Base-by-base conservation (phyloP, 2,113 vertebrate species). In the Spheniscus mendiculus region DNA sequence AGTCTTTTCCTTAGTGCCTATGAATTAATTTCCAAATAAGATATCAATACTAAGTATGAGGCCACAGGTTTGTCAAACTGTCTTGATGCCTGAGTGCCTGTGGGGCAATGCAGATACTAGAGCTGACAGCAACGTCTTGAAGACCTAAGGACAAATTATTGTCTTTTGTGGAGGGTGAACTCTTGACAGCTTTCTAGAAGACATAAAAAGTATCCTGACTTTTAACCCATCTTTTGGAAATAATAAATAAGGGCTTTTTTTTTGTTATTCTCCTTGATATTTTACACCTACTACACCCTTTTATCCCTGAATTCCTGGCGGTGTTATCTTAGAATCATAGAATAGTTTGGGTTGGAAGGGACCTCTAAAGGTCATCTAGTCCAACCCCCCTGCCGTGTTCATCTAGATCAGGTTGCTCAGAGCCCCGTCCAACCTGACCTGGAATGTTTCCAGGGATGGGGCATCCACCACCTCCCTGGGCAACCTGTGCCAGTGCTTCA, bases 41-140 rank as follows among this genome's bases (percentile, higher is more conserved):
- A 21, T n/a, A 5, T 12, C 27, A 1, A 1, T 11, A 6, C 11
- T 4, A 15, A 11, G 59, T 32, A 10, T 2, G 55, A 21, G 63
- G 29, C 27, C 16, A 0, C 40, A 8, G 40, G 49, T n/a, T 25
- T 20, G n/a, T 40, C 76, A 7, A 5, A 5, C 21, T 5, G 16
- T 44, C 30, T 13, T 11, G 63, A 5, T n/a, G 44, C 42, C 40
- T 1, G 5, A 11, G 40, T 15, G n/a, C 30, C 69, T 6, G 19
- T 2, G 20, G 47, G 29, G 19, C 15, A 4, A 2, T 3, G 56
- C 40, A 3, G 34, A 1, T 10, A 7, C 20, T 17, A 7, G 69
- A 58, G 52, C 59, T 81, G 67, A 12, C 29, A 20, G 56, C 29
- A 8, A 4, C 1, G 2, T 11, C 1, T 2, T 5, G 55, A n/a